Evolutionary conservation across 2,797 vertebrate species (phyloP).

Genomic region (Myotis planiceps): DNA sequence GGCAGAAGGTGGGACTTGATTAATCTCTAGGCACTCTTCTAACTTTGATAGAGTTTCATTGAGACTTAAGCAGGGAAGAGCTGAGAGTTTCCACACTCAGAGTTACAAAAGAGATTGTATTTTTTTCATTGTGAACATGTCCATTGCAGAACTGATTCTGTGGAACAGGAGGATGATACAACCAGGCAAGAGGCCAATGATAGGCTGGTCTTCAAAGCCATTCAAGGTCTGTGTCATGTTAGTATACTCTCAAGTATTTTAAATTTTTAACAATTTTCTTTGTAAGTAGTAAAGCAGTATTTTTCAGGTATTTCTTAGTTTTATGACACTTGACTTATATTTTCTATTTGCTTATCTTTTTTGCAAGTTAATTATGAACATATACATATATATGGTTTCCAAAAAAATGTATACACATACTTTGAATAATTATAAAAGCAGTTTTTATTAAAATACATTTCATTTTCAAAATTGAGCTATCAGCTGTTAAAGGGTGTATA

Average conservation of each 20-base stretch:
- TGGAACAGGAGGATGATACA: conserved; percentile 58
- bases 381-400: background rate
- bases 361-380: background rate
- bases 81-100: background rate
- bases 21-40: background rate
- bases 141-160: conserved; percentile 79
- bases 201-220: conserved; percentile 70
- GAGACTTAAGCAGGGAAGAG: background rate
- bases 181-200: conserved; percentile 67
- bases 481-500: too few species aligned
- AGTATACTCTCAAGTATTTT: conserved; percentile 1
- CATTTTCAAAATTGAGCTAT: too few species aligned
- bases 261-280: conserved; percentile 29
- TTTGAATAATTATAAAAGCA: too few species aligned
- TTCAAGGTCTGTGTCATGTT: conserved; percentile 85
- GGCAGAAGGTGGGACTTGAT: background rate
- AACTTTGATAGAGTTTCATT: background rate
- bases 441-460: too few species aligned
- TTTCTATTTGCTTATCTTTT: conserved; percentile 16
- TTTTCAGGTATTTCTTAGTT: conserved; percentile 7
- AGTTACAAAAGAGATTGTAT: background rate
- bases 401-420: too few species aligned
- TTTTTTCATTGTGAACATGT: conserved; percentile 48
- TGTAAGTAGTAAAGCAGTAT: background rate
- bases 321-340: background rate